Base-by-base conservation (phyloP, 2,113 vertebrate species). In the Leiothrix lutea region DNA sequence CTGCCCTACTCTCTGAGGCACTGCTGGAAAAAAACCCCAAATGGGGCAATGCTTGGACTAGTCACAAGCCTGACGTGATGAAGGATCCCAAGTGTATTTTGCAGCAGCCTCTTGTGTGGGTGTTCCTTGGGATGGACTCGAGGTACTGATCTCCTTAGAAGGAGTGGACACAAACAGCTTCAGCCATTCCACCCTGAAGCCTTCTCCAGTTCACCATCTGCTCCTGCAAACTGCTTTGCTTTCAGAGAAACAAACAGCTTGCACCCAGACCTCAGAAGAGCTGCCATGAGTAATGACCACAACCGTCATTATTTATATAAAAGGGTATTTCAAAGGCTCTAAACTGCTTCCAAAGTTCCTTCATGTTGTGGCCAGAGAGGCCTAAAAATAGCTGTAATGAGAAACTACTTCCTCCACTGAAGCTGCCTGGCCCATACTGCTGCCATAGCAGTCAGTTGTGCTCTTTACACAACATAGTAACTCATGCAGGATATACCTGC, bases 321-420 rank as follows among this genome's bases (percentile, higher is more conserved):
- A 86, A 90, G 35, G n/a, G 22, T 80, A 62, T 92, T 94, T 88
- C 65, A 73, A 95, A 89, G 80, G 26, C 60, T 89, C 56, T 38
- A 70, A 80, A 70, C 38, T 58, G 38, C 60, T 89, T 91, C 67
- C 24, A 21, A 70, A 89, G 47, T 67, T 91, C 72, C 87, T 80
- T 91, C 74, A 57, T 36, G 35, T 28, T 91, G 84, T 0, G 0
- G 77, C n/a, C 80, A 91, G 58, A 83, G 64, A 84, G 35, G 33
- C 60, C 92, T 95, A 91, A 94, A 90, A 94, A 89, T 67, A 94
- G 14, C 38, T 66, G 4, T 36, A 69, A 92, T 53, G 69, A 86
- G 54, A 88, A 92, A 77, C 62, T 74, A 25, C 80, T 87, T 91
- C 84, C 51, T 86, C 36, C 57, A 51, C 35, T 45, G 60, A 73